Evolutionary conservation across 2,113 vertebrate genomes (phyloP).

Genomic region (Condylura cristata): DNA sequence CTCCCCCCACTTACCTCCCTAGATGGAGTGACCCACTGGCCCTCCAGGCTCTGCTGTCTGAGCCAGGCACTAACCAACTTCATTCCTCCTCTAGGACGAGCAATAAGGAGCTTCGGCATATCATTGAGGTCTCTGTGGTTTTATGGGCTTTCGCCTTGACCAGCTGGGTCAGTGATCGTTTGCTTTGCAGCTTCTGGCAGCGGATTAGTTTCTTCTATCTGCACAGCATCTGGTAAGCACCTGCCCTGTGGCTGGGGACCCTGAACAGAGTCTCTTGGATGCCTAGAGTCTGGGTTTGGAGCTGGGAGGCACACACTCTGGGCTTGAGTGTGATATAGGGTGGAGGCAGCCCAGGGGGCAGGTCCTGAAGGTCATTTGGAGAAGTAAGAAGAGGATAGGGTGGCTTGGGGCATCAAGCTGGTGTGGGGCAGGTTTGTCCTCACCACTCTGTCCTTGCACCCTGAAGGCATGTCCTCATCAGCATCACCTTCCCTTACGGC

Average conservation of each 20-base stretch:
- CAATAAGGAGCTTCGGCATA: slow-evolving; percentile 84
- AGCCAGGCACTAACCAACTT: background rate
- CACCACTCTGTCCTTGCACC: accelerated
- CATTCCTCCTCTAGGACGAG: slow-evolving; percentile 84
- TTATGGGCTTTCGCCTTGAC: slow-evolving; percentile 92
- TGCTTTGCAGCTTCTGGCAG: slow-evolving; percentile 94
- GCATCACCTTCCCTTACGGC: slow-evolving; percentile 89
- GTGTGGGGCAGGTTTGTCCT: accelerated
- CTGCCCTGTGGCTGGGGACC: background rate
- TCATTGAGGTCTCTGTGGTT: slow-evolving; percentile 83
- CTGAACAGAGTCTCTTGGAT: background rate
- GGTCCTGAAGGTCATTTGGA: background rate
- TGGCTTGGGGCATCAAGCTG: background rate
- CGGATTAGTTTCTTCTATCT: slow-evolving; percentile 93
- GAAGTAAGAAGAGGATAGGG: background rate
- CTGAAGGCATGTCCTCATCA: slow-evolving; percentile 95
- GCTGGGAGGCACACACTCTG: background rate
- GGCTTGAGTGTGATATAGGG: background rate
- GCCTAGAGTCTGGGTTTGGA: background rate
- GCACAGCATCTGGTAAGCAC: slow-evolving; percentile 95
- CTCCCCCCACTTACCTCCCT: background rate
- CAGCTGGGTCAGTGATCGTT: slow-evolving; percentile 95
- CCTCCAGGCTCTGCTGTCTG: background rate
- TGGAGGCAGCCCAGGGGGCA: background rate
- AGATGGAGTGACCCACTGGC: background rate